phyloP scores from a whole-genome alignment of 2,888 invertebrate species.

The Branchellion lobata region DNA sequence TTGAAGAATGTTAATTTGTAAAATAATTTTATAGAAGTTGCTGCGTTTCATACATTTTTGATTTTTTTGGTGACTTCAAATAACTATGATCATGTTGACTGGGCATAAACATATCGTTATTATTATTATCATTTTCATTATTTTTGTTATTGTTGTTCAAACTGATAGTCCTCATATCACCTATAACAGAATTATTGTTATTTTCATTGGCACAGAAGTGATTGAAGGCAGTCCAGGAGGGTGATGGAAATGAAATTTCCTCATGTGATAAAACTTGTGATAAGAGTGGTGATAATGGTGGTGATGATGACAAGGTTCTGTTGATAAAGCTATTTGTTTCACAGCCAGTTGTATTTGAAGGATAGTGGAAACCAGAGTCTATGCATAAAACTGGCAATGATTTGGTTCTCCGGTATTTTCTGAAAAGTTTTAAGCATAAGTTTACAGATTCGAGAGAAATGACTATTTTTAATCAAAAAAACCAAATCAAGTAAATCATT shows the following conservation, averaged over 20 bases:
- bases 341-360: not conserved
- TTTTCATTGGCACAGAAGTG: too few species aligned
- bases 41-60: not conserved
- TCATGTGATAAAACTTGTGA: not conserved
- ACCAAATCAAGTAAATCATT: too few species aligned
- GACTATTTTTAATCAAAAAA: too few species aligned
- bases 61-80: not conserved
- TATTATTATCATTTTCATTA: not conserved
- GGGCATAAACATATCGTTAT: not conserved
- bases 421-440: not conserved
- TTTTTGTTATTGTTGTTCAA: not conserved
- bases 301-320: not conserved
- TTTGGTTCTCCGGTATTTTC: constrained; percentile 5
- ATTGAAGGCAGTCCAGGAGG: too few species aligned
- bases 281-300: not conserved
- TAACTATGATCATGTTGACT: constrained; percentile 19
- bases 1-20: not conserved
- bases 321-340: not conserved
- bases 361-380: too few species aligned
- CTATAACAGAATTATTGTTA: too few species aligned
- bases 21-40: not conserved
- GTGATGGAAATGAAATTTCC: too few species aligned
- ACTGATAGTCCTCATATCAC: not conserved
- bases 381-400: not conserved
- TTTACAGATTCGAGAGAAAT: too few species aligned